Percentiles rank a stretch among this genome's conserved stretches.
phyloP scores from a whole-genome alignment of 1,140 invertebrate genomes.

The Chironomus striatipennis region DNA sequence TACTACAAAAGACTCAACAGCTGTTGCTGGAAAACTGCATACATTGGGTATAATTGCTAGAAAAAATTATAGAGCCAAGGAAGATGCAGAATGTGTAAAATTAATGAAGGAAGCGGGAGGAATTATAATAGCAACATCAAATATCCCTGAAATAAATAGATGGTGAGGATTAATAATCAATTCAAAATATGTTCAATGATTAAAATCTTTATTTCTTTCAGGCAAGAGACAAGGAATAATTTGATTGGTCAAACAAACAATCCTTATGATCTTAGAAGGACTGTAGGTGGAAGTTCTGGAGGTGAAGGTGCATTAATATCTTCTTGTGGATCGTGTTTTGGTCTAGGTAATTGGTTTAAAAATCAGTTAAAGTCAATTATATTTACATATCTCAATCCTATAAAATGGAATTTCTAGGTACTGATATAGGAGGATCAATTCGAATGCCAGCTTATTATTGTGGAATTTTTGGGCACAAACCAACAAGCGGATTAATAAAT shows the following conservation, averaged over 20 bases:
- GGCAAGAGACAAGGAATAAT: conserved; percentile 85
- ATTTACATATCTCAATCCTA: too few relatives aligned
- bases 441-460: conserved; percentile 92
- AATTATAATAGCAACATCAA: conserved; percentile 85
- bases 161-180: conserved; percentile 45
- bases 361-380: too few relatives aligned
- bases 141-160: conserved; percentile 78
- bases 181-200: too few relatives aligned
- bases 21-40: conserved; percentile 51
- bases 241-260: conserved; percentile 87
- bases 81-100: conserved; percentile 70
- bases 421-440: conserved; percentile 92
- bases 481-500: conserved; percentile 57
- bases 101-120: conserved; percentile 70
- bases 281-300: conserved; percentile 76
- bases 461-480: conserved; percentile 89
- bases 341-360: conserved; percentile 68
- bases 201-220: conserved; percentile 51
- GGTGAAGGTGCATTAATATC: conserved; percentile 66
- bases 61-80: conserved; percentile 44
- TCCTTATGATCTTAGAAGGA: conserved; percentile 77
- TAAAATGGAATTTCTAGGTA: too few relatives aligned
- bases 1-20: conserved; percentile 55
- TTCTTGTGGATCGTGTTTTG: conserved; percentile 72
- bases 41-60: conserved; percentile 55